Evolutionary conservation across 1,140 invertebrate genomes (phyloP), one percentile per base, ranked within the genome.

Genomic region (Heliconius nattereri): DNA sequence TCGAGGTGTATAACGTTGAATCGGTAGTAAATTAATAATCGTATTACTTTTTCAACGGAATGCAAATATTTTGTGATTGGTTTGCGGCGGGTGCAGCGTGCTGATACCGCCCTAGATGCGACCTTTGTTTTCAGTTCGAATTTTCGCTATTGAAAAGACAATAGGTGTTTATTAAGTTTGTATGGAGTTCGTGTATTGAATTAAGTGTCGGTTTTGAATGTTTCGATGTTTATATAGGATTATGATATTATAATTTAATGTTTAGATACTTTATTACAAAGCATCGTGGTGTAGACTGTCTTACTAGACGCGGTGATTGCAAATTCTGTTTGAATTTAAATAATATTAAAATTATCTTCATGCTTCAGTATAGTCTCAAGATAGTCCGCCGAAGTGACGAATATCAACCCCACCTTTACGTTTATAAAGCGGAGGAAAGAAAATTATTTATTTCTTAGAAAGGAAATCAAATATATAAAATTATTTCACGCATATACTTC

Each of bases 1-100:
- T 89, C 85, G 90, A 86, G 88, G 85, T 80, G 83, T 76, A 72
- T 81, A 76, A 75, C 86, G 85, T 88, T 92, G 92, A 92, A 94
- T 92, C 86, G 90, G 80, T 86, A 87, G 89, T 88, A 94, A 92
- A 94, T 94, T 93, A 94, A 93, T 93, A 94, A 94, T 93, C 89
- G 89, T 89, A 94, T 94, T 93, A 94, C 90, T 94, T 92, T 93
- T 94, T 92, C 90, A 89, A 83, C 84, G 87, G 90, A 86, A 91
- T 92, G 90, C 90, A 94, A 93, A 94, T 92, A 93, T 94, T 94
- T 92, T 89, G 89, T 87, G 90, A 91, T 93, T 92, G 89, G 87
- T 84, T 85, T 91, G 92, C 78, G 88, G 90, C 88, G 89, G 85
- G 85, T 88, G 90, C 74, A 83, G 86, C 52, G 79, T 73, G 77